phyloP scores from a whole-genome alignment of 2,888 invertebrate species.

The Creontiades dilutus region DNA sequence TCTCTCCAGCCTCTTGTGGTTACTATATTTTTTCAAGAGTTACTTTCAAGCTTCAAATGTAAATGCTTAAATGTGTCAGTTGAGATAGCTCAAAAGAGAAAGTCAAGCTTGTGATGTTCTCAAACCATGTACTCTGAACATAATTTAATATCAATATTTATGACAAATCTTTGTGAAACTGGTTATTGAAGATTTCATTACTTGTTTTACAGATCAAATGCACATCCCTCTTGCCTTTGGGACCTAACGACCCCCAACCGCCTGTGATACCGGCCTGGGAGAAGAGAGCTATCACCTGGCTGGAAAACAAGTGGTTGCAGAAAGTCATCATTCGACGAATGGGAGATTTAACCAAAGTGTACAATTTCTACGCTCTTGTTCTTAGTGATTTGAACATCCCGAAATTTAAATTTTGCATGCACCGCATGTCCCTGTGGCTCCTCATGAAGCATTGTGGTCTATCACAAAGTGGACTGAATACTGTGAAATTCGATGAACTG shows the following conservation, averaged over 20 bases:
- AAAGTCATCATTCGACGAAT: slow-evolving; percentile 69
- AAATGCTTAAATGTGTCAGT: too few relatives aligned
- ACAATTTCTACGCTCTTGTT: slow-evolving; percentile 71
- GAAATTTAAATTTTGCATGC: slow-evolving; percentile 62
- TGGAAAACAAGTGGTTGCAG: slow-evolving; percentile 72
- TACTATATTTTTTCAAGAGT: too few relatives aligned
- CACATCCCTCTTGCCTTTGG: slow-evolving; percentile 45
- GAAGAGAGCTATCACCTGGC: slow-evolving; percentile 24
- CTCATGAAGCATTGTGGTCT: slow-evolving; percentile 70
- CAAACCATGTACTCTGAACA: too few relatives aligned
- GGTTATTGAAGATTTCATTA: too few relatives aligned
- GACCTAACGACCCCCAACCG: slow-evolving; percentile 33
- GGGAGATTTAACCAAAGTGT: slow-evolving; percentile 66
- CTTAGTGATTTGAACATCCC: slow-evolving; percentile 60
- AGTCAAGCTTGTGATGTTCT: too few relatives aligned
- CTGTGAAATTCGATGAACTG: slow-evolving; percentile 66
- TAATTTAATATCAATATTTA: too few relatives aligned
- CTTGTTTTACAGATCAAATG: slow-evolving; percentile 42
- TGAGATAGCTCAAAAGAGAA: too few relatives aligned
- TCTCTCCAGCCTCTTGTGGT: too few relatives aligned
- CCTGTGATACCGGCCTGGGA: slow-evolving; percentile 27
- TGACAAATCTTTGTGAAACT: too few relatives aligned
- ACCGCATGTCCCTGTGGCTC: slow-evolving; percentile 72
- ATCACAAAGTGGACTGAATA: slow-evolving; percentile 52
- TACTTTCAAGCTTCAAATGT: too few relatives aligned